Conservation (phyloP, 2,888 invertebrate species). For the Linnaemya vulpina region DNA sequence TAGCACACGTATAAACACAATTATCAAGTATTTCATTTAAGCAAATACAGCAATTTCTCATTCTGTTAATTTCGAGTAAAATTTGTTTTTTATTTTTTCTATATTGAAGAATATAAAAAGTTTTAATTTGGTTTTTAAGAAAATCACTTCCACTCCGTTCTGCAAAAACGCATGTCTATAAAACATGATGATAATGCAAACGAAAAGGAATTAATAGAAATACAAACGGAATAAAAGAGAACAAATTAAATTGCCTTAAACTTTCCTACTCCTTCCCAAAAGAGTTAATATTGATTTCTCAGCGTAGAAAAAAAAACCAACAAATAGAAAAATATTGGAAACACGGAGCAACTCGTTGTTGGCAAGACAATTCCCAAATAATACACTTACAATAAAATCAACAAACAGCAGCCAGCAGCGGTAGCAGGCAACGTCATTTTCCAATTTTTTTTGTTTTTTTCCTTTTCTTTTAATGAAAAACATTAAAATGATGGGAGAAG, state of each 20-base stretch:
- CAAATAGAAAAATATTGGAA: slow-evolving; percentile 43
- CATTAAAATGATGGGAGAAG: slow-evolving; percentile 32
- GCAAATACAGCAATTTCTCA: not conserved
- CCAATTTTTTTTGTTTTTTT: no score
- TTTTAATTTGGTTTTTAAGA: not conserved
- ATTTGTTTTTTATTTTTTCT: slow-evolving; percentile 3
- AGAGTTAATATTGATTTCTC: slow-evolving; percentile 71
- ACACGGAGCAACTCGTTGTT: slow-evolving; percentile 42
- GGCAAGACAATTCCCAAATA: slow-evolving; percentile 63
- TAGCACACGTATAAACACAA: no score
- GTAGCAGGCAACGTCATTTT: slow-evolving; percentile 39
- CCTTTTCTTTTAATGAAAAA: slow-evolving; percentile 43
- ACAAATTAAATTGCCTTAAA: slow-evolving; percentile 61
- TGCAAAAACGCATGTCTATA: not conserved
- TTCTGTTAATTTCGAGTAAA: not conserved
- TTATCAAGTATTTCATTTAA: no score
- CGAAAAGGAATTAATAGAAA: slow-evolving; percentile 33
- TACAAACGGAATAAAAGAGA: slow-evolving; percentile 22
- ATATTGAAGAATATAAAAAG: no score
- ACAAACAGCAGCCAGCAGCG: slow-evolving; percentile 51
- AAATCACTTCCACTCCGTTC: not conserved
- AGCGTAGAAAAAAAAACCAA: slow-evolving; percentile 50
- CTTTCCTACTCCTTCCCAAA: slow-evolving; percentile 62
- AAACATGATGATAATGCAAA: slow-evolving; percentile 23
- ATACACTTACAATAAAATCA: slow-evolving; percentile 46